A percentile compares a stretch with the other conserved stretches of the same genome.
These are phyloP conservation scores for Cirrhinus mrigala DNA, from an alignment of 2,797 vertebrate genomes.

Conservation along the genomic window DNA sequence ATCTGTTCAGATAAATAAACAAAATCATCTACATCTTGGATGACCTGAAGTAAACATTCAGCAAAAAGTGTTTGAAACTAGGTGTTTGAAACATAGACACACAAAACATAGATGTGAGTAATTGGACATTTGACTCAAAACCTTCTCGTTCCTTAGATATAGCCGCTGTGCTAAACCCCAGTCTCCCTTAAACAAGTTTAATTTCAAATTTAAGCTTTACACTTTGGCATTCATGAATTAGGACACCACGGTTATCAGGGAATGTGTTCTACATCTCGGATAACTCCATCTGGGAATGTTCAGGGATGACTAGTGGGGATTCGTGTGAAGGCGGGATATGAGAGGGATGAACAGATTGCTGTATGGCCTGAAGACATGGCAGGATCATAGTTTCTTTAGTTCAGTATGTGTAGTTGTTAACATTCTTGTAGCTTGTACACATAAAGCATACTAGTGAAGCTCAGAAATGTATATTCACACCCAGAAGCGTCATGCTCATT, in stretches of 20 bases:
- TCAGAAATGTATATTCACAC: not conserved
- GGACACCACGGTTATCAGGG: not conserved
- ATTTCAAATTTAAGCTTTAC: not conserved
- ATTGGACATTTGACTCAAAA: not conserved
- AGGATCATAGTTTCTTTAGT: conserved; percentile 37
- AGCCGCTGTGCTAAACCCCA: not conserved
- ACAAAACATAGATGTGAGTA: not conserved
- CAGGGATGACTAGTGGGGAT: conserved; percentile 62
- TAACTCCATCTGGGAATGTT: conserved; percentile 62
- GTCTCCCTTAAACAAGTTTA: not conserved
- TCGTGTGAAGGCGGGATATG: conserved; percentile 56
- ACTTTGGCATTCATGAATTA: not conserved
- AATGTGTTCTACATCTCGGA: conserved; percentile 57
- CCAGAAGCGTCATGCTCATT: conserved; percentile 4
- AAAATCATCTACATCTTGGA: not conserved
- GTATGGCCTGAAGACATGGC: conserved; percentile 73
- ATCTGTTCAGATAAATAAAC: not conserved
- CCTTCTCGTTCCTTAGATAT: not conserved
- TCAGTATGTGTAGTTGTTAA: not conserved
- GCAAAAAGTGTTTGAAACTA: not conserved
- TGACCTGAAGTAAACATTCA: not conserved
- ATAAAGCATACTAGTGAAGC: not conserved
- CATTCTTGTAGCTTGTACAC: not conserved
- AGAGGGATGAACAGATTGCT: conserved; percentile 74
- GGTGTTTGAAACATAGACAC: not conserved